Conservation (phyloP, 2,113 vertebrate species). For the Buteo buteo region DNA sequence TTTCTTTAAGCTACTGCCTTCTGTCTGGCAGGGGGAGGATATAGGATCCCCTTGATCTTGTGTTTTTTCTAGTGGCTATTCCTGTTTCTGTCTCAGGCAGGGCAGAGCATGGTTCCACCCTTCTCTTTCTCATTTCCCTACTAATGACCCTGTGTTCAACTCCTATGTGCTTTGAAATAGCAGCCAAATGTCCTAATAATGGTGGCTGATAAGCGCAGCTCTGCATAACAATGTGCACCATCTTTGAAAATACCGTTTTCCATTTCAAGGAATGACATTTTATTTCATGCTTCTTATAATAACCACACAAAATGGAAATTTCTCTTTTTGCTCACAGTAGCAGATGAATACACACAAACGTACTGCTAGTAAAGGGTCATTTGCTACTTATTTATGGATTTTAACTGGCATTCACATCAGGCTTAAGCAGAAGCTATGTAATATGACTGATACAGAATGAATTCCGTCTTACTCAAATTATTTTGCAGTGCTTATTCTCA, state of each 20-base stretch:
- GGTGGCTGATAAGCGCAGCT: background rate
- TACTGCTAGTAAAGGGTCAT: background rate
- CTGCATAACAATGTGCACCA: background rate
- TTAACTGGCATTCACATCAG: background rate
- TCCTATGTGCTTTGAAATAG: background rate
- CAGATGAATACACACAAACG: slow-evolving; percentile 9
- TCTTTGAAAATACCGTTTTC: slow-evolving; percentile 5
- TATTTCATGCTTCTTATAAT: background rate
- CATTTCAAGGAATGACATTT: background rate
- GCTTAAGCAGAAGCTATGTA: background rate
- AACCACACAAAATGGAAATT: background rate
- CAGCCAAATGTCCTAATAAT: background rate
- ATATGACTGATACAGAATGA: background rate
- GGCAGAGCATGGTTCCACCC: background rate
- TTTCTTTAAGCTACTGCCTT: background rate
- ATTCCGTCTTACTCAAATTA: background rate
- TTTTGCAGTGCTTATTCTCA: background rate
- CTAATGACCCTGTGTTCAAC: background rate
- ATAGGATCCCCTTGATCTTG: background rate
- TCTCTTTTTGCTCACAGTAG: background rate
- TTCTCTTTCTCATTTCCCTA: background rate
- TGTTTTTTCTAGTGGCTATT: background rate
- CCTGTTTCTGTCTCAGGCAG: background rate
- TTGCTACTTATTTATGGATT: background rate
- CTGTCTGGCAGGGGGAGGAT: background rate